Base-by-base conservation (phyloP, 2,888 invertebrate genomes). In the Stenichneumon culpator region DNA sequence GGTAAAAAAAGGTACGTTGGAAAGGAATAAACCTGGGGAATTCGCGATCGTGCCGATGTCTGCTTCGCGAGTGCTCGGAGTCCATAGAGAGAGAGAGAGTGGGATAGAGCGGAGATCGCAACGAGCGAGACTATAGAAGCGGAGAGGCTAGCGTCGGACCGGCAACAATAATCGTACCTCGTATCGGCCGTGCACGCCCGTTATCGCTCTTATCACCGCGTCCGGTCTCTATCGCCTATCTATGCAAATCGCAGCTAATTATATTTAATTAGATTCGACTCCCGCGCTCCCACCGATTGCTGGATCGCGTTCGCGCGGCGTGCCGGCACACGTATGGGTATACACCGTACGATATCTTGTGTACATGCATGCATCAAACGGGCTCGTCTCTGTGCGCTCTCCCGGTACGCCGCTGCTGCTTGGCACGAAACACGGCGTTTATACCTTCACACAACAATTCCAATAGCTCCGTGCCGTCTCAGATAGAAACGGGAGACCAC, bases 181-280 rank as follows among this genome's bases (percentile, higher is more conserved):
- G 92, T 93, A 93, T 93, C 93, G 92, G 90, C 88, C 88, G 91
- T 91, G 92, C 91, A 90, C 89, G 89, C 90, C 90, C 90, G 92
- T 93, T 93, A 93, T 93, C 93, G 92, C 91, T 88, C 89, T 93
- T 93, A 93, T 93, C 93, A 92, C 90, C 89, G 92, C 93, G 93
- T 94, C 93, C 93, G 93, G 93, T 92, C 93, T 92, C 92, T 91
- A 93, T 93, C 93, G 91, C 88, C 90, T 93, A 93, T 93, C 94
- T 93, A 94, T 94, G 94, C 93, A 93, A 94, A 94, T 94, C 94
- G 90, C 92, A 90, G 91, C 94, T 93, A 94, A 94, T 94, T 94
- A 94, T 94, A 94, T 94, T 94, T 94, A 94, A 94, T 94, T 93
- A 94, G 94, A 93, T 93, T 93, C 93, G 92, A 91, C 91, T 92